Evolutionary conservation across 2,888 invertebrate genomes (phyloP), one percentile per base, ranked within the genome.

Genomic region (Chouioia cunea): DNA sequence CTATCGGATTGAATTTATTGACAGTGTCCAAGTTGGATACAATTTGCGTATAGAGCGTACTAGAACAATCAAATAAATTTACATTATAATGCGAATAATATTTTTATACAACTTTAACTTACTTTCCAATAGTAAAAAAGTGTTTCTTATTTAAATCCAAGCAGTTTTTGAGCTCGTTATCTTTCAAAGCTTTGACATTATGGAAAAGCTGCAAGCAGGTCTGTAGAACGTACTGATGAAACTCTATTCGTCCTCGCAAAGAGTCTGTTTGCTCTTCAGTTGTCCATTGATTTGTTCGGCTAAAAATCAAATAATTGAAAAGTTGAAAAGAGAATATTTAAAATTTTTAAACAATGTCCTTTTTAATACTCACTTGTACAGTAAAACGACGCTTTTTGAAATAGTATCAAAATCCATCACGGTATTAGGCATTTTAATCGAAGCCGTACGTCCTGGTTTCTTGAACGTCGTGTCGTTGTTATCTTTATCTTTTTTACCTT

Each of bases 141-240:
- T 84, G 78, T 43, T 79, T 79, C 62, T 82, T 83, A 74, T 81
- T 75, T 2, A 70, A 72, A 63, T 84, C 83, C 47, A 78, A 79
- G 56, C 78, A 78, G 14, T 64, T 73, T 47, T 79, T 76, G 10
- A 79, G 73, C 54, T 85, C 83, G 12, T 81, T 69, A 6, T 78
- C 77, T 77, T 84, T 87, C n/a, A 81, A 75, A 0, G 77, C 74
- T 74, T 87, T 86, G 0, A 88, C 73, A 59, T 76, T 80, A 43
- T 85, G 84, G 8, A 89, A 74, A 20, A 88, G 76, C 73, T 85
- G 81, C 16, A 86, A 76, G 0, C 87, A 86, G 0, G 83, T 83
- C 67, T 88, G 86, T 70, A 91, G 76, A n/a, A 87, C 85, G 82
- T 90, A 91, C 23, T 86, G 86, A 80, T 91, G 90, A 77, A 92